Conservation (phyloP, 2,113 vertebrate genomes). For the Galeopterus variegatus region DNA sequence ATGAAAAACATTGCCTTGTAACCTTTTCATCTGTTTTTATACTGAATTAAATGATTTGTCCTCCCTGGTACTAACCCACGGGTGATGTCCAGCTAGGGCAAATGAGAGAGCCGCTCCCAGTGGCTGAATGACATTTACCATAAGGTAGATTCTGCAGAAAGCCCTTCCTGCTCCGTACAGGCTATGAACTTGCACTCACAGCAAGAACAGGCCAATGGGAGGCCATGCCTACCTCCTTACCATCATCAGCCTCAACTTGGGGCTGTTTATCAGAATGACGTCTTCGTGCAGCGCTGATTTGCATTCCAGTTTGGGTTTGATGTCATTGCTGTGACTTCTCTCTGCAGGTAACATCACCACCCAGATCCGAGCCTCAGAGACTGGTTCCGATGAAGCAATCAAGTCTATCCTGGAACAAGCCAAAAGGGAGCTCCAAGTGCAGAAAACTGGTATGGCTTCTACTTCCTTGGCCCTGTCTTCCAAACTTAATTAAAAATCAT, state of each 20-base stretch:
- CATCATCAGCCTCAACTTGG: not conserved
- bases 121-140: not conserved
- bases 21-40: not conserved
- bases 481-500: constrained; percentile 77
- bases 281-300: not conserved
- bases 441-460: constrained; percentile 93
- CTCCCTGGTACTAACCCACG: not conserved
- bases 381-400: constrained; percentile 97
- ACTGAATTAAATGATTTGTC: not conserved
- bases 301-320: not conserved
- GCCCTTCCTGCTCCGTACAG: not conserved
- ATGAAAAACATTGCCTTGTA: constrained; percentile 38
- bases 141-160: not conserved
- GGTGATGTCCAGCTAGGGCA: not conserved
- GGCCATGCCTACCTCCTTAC: constrained; percentile 35
- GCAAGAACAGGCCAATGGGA: not conserved
- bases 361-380: constrained; percentile 94
- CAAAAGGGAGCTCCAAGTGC: constrained; percentile 97
- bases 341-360: constrained; percentile 96
- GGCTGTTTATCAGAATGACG: constrained; percentile 24
- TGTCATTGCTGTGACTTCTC: constrained; percentile 81
- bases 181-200: not conserved
- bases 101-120: constrained; percentile 32
- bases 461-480: constrained; percentile 36
- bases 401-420: constrained; percentile 98